Evolutionary conservation across 2,888 invertebrate genomes (phyloP).

Genomic region (Lasioglossum marginatum): DNA sequence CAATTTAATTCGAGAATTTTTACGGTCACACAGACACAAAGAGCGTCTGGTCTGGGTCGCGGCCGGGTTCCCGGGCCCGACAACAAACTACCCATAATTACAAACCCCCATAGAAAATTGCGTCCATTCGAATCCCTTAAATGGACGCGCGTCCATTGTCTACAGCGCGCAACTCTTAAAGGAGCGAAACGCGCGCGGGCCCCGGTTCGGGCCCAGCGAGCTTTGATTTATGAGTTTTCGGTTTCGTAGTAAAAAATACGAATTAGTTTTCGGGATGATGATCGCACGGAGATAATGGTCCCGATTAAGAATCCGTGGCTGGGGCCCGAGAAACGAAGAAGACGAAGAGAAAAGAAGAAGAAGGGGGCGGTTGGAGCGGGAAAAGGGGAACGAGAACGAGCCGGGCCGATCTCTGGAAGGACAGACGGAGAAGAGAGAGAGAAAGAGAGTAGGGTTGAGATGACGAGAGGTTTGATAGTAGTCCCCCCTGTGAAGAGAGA

Average conservation of each 20-base stretch:
- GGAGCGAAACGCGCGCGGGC: slow-evolving; percentile 18
- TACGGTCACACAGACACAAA: slow-evolving; percentile 76
- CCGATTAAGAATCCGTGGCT: slow-evolving; percentile 83
- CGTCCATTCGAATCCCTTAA: slow-evolving; percentile 84
- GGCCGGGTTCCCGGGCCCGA: slow-evolving; percentile 72
- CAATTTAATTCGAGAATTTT: slow-evolving; percentile 82
- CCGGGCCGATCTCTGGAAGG: slow-evolving; percentile 30
- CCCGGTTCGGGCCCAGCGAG: slow-evolving; percentile 67
- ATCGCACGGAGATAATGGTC: slow-evolving; percentile 84
- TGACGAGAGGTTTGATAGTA: slow-evolving; percentile 40
- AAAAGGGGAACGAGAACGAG: slow-evolving; percentile 46
- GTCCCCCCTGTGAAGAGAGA: slow-evolving; percentile 12
- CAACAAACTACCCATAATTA: slow-evolving; percentile 84
- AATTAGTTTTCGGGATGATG: slow-evolving; percentile 84
- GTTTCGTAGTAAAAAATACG: slow-evolving; percentile 84
- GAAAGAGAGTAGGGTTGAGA: slow-evolving; percentile 15
- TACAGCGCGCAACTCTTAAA: slow-evolving; percentile 53
- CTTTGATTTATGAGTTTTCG: slow-evolving; percentile 85
- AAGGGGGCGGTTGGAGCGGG: slow-evolving; percentile 14
- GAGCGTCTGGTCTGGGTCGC: slow-evolving; percentile 24
- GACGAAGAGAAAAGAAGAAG: slow-evolving; percentile 65
- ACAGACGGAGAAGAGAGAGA: neutral
- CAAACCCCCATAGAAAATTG: slow-evolving; percentile 84
- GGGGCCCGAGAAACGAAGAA: slow-evolving; percentile 53
- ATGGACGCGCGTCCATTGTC: slow-evolving; percentile 82